Conservation (phyloP, 2,888 invertebrate genomes). For the Hirtodrosophila duncani region DNA sequence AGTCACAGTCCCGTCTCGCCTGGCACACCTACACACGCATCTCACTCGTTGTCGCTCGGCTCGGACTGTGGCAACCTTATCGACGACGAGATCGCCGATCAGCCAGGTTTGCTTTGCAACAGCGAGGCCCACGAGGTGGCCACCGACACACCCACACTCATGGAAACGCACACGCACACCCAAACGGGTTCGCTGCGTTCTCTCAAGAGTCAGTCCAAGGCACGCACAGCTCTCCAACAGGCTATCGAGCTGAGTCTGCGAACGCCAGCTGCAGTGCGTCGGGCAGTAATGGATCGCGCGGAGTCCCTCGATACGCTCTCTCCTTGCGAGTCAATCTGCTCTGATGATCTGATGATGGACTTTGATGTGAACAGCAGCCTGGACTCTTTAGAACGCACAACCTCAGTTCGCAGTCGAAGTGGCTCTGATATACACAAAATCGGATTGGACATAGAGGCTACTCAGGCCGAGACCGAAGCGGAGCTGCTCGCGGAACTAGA, state of each 20-base stretch:
- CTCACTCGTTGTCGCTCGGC: constrained; percentile 86
- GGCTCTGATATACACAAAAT: constrained; percentile 80
- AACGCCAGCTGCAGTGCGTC: constrained; percentile 76
- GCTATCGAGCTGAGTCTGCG: constrained; percentile 78
- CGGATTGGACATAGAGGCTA: constrained; percentile 65
- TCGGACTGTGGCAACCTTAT: constrained; percentile 87
- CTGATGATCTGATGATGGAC: constrained; percentile 93
- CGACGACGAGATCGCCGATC: constrained; percentile 94
- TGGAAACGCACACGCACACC: constrained; percentile 78
- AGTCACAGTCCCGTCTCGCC: constrained; percentile 81
- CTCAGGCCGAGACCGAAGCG: constrained; percentile 76
- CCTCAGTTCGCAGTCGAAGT: constrained; percentile 76
- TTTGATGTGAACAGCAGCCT: constrained; percentile 82
- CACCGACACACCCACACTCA: constrained; percentile 78
- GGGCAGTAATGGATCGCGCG: constrained; percentile 81
- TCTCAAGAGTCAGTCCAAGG: constrained; percentile 71
- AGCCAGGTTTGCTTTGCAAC: constrained; percentile 89
- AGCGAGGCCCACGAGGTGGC: constrained; percentile 79
- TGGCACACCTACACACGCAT: constrained; percentile 88
- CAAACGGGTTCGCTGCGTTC: constrained; percentile 76
- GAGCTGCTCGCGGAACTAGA: constrained; percentile 79
- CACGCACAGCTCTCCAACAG: constrained; percentile 74
- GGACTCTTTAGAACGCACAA: constrained; percentile 77
- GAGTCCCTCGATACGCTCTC: constrained; percentile 89
- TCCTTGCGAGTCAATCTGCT: constrained; percentile 89